Percentiles rank a stretch among this genome's conserved stretches.
phyloP scores from a whole-genome alignment of 2,888 invertebrate species.

The Netelia inedita region DNA sequence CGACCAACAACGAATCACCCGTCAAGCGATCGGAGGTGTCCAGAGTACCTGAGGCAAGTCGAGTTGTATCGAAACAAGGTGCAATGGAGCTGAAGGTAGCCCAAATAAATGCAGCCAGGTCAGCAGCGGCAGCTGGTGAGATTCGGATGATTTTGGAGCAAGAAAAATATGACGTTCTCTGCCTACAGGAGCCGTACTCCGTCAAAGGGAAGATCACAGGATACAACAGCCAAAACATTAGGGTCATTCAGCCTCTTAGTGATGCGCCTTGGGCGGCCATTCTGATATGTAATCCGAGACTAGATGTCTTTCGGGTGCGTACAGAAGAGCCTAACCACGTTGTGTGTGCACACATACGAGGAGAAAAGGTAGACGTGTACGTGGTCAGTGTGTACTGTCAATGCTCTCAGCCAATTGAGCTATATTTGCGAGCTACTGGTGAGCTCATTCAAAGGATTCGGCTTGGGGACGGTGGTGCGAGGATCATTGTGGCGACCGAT shows the following conservation, averaged over 20 bases:
- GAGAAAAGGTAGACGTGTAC: neutral
- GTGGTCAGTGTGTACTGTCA: conserved; percentile 55
- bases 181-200: conserved; percentile 57
- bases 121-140: neutral
- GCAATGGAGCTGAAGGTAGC: neutral
- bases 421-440: neutral
- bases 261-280: conserved; percentile 1
- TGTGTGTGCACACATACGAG: neutral
- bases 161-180: conserved; percentile 14
- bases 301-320: conserved; percentile 26
- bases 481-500: neutral
- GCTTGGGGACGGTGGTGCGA: neutral
- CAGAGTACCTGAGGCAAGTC: conserved; percentile 1
- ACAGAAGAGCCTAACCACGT: conserved; percentile 16
- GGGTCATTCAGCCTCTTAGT: neutral
- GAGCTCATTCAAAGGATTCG: conserved; percentile 4
- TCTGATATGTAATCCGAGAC: neutral
- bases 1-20: neutral
- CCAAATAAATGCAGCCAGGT: conserved; percentile 22
- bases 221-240: neutral
- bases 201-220: neutral
- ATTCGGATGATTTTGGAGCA: neutral
- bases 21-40: neutral
- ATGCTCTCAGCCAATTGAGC: conserved; percentile 32
- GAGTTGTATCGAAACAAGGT: neutral